A percentile compares a stretch with the other conserved stretches of the same genome.
Conservation (phyloP, 2,797 vertebrate species). For the Melanotaenia boesemani region DNA sequence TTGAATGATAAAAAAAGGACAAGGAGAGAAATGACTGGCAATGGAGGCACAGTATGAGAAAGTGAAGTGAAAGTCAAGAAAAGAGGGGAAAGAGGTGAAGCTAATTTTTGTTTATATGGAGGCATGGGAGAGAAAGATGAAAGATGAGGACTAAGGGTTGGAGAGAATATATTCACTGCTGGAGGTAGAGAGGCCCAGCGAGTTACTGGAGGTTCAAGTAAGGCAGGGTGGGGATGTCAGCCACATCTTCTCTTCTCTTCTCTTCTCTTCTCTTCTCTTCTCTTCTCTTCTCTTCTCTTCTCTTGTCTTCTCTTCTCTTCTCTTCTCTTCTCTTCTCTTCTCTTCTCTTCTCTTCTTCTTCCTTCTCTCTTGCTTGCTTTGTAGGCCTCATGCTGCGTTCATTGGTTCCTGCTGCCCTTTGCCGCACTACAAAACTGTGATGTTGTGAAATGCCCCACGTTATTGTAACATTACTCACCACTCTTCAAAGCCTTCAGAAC, state of each 20-base stretch:
- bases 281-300: not conserved
- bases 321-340: not conserved
- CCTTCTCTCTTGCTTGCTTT: slow-evolving; percentile 19
- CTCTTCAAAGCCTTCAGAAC: slow-evolving; percentile 64
- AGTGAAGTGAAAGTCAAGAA: slow-evolving; percentile 29
- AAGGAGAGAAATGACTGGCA: slow-evolving; percentile 37
- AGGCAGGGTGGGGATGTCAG: slow-evolving; percentile 50
- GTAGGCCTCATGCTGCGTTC: slow-evolving; percentile 43
- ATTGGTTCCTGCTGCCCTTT: slow-evolving; percentile 31
- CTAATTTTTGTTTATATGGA: slow-evolving; percentile 39
- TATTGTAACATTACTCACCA: slow-evolving; percentile 73
- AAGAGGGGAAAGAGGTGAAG: slow-evolving; percentile 23
- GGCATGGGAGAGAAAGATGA: slow-evolving; percentile 32
- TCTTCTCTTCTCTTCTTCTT: not conserved
- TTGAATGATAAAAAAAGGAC: slow-evolving; percentile 26
- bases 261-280: slow-evolving; percentile 6
- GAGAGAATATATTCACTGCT: slow-evolving; percentile 38
- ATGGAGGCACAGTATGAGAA: slow-evolving; percentile 31
- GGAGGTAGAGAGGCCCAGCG: slow-evolving; percentile 48
- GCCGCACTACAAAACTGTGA: slow-evolving; percentile 33
- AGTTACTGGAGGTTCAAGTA: slow-evolving; percentile 59
- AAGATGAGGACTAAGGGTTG: slow-evolving; percentile 20
- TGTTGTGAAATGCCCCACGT: slow-evolving; percentile 75
- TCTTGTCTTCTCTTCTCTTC: slow-evolving; percentile 18
- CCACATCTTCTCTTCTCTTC: slow-evolving; percentile 28